Evolutionary conservation across 2,113 vertebrate species (phyloP), one percentile per base, ranked within the genome.

Genomic region (Caloenas nicobarica): DNA sequence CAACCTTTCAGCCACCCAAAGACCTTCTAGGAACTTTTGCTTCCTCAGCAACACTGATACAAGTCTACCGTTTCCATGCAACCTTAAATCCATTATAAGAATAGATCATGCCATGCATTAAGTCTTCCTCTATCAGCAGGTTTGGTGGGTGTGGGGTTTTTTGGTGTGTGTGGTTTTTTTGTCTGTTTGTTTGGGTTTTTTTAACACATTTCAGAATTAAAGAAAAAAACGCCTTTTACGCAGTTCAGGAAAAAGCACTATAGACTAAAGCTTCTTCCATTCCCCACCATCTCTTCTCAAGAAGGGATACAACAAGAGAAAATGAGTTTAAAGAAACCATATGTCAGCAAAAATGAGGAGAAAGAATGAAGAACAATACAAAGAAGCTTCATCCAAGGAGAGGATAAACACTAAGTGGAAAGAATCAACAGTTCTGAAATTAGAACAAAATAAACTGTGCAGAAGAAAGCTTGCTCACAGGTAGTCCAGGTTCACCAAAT

Each of bases 201-300:
- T 40, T 40, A 11, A 64, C 14, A 69, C 12, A 66, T 34, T 36
- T 71, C 33, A 42, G 5, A 13, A 14, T 4, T 2, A 3, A 13
- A 36, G 38, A 42, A 42, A 68, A 66, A 53, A 46, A 73, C 31
- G 4, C 0, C 40, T 76, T 60, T 13, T 29, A 61, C 17, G 86
- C 10, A 72, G 13, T 11, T 53, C 21, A 92, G 19, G 9, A 56
- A 82, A 87, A 87, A 85, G 17, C 29, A 48, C 33, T 29, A 16
- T 0, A 87, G 38, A 64, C 6, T 53, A 34, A 48, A 79, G 42
- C 48, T 81, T 50, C 16, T 36, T 21, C 33, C 22, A 19, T 10
- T 33, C 2, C 5, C 6, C 3, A 2, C 4, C 2, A 34, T 8
- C 14, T 6, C 3, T n/a, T 53, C 24, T 62, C 26, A 72, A 68